Conservation (phyloP, 35 echinoderm and acorn worm genomes). For the Amphiura filiformis region DNA sequence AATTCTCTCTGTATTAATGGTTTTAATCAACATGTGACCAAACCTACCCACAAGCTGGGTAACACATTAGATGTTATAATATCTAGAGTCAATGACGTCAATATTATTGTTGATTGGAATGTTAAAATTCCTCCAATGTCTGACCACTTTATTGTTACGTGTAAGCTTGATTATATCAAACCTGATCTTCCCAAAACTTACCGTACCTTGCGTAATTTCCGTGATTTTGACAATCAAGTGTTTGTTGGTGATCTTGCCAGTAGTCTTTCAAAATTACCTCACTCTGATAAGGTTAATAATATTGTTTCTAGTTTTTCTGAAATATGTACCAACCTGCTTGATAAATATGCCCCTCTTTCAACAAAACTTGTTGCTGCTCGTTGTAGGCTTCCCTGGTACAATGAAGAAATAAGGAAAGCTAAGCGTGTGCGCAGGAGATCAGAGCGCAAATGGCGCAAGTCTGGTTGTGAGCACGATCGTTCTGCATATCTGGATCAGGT, state of each 20-base stretch:
- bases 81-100: neutral
- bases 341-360: conserved; percentile 11
- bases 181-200: neutral
- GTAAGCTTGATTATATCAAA: neutral
- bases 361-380: neutral
- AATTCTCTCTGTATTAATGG: neutral
- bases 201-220: neutral
- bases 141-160: neutral
- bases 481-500: neutral
- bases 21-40: neutral
- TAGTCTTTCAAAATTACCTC: neutral
- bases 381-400: conserved; percentile 13
- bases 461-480: neutral
- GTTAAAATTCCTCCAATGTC: neutral
- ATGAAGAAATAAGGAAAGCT: conserved; percentile 10
- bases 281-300: neutral
- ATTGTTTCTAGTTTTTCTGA: neutral
- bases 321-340: neutral
- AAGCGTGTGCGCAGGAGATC: neutral
- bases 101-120: neutral
- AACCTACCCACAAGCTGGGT: neutral
- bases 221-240: neutral
- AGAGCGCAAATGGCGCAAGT: conserved; percentile 37
- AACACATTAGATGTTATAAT: neutral
- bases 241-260: neutral